Evolutionary conservation across 1,140 invertebrate genomes (phyloP), one percentile per base, ranked within the genome.

Genomic region (Drosophila yakuba): DNA sequence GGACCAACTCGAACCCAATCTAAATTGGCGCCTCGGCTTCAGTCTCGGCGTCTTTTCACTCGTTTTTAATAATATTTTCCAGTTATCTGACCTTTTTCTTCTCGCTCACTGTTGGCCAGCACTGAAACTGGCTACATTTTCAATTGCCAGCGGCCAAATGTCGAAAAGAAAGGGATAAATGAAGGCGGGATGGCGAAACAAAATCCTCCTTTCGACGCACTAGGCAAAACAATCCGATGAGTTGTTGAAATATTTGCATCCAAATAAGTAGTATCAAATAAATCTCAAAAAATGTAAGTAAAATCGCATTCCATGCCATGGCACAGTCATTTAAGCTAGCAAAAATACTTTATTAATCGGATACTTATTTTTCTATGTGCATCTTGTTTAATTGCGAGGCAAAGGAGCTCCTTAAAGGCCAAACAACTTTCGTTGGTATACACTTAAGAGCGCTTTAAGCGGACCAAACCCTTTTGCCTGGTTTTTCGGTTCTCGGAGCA

Each of bases 1-100:
- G 25, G 41, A 20, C 44, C 25, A 56, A 51, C 48, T 51, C 48
- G 48, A 51, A 51, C 48, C 48, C 48, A 51, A 50, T 51, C 48
- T 51, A 51, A 35, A 51, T 35, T 51, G 48, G 48, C 48, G 41
- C 41, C 32, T 47, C 61, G 35, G 50, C 43, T 69, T 23, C 45
- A 35, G 48, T 48, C 51, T 55, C 66, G 55, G 55, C 82, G 68
- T 88, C 83, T 88, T 75, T 88, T 67, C 56, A 63, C 78, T 85
- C 60, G 71, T 80, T 88, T 84, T 88, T 88, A 90, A 88, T 88
- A 89, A 84, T 90, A 89, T 88, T 88, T 88, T 84, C 85, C 84
- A 88, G 84, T 78, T 88, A 89, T 89, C 84, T 88, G 84, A 88
- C 84, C 84, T 88, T 89, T 88, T 88, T 90, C 83, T 86, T 74